These are phyloP conservation scores for Polymixis lichenea DNA, from an alignment of 2,888 invertebrate species.

Conservation along the genomic window DNA sequence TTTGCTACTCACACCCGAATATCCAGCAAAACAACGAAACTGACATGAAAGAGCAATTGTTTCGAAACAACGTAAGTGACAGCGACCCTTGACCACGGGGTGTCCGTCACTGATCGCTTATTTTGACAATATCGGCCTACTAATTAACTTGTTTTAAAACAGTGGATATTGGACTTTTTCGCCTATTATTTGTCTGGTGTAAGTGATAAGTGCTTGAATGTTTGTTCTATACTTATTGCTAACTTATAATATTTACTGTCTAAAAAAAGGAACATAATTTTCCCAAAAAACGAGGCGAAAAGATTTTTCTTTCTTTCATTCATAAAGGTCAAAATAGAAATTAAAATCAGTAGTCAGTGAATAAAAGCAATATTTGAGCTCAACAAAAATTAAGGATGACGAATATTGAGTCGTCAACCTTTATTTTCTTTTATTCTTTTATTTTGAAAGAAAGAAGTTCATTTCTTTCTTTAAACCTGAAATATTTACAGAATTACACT, in stretches of 20 bases:
- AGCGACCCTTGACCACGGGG: constrained; percentile 76
- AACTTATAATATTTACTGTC: not conserved
- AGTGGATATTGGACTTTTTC: constrained; percentile 69
- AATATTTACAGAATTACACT: not conserved
- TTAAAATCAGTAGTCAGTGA: not conserved
- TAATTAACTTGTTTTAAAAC: constrained; percentile 87
- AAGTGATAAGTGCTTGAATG: constrained; percentile 27
- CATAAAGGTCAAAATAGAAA: not conserved
- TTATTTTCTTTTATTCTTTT: not conserved
- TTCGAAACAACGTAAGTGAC: constrained; percentile 63
- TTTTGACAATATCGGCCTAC: constrained; percentile 80
- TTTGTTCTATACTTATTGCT: not conserved
- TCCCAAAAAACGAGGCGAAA: not conserved
- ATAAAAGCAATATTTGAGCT: too few species aligned
- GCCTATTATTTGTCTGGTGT: constrained; percentile 44
- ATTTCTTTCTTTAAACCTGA: too few species aligned
- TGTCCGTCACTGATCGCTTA: constrained; percentile 73
- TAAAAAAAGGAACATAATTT: not conserved
- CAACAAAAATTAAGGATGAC: not conserved
- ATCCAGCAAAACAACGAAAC: constrained; percentile 37
- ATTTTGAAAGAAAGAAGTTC: not conserved
- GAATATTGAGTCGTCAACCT: too few species aligned
- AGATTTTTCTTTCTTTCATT: not conserved
- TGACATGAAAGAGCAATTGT: constrained; percentile 61
- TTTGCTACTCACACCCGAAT: constrained; percentile 40